Conservation (phyloP, 2,797 vertebrate genomes). For the Lagodon rhomboides region DNA sequence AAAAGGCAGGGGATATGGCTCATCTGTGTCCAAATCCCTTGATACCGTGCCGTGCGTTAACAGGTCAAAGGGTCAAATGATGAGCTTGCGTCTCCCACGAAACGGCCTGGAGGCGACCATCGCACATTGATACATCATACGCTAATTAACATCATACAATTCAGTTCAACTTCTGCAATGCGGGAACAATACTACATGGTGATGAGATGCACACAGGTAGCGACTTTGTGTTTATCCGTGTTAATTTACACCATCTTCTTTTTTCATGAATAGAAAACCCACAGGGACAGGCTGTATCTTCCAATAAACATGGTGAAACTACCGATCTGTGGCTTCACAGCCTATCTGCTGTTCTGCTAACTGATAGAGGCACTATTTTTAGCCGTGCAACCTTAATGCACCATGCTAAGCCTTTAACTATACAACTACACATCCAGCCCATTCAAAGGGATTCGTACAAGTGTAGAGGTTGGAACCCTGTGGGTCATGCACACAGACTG, state of each 20-base stretch:
- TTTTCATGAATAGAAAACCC: constrained; percentile 20
- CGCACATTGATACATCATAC: constrained; percentile 42
- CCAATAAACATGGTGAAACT: constrained; percentile 51
- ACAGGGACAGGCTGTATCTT: constrained; percentile 22
- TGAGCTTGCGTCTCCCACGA: constrained; percentile 49
- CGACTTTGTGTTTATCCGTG: neutral
- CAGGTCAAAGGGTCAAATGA: constrained; percentile 73
- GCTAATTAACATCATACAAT: neutral
- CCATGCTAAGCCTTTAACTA: constrained; percentile 72
- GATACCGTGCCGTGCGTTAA: constrained; percentile 56
- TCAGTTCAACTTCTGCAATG: neutral
- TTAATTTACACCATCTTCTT: neutral
- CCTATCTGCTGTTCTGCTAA: constrained; percentile 66
- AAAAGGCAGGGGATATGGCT: constrained; percentile 72
- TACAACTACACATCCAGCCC: constrained; percentile 69
- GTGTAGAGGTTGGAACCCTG: constrained; percentile 64
- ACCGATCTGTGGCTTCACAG: constrained; percentile 61
- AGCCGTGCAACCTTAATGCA: constrained; percentile 76
- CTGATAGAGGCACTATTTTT: constrained; percentile 80
- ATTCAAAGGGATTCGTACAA: constrained; percentile 79
- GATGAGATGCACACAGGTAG: neutral
- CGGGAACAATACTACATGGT: constrained; percentile 7
- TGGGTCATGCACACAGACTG: constrained; percentile 58
- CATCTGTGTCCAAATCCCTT: constrained; percentile 64
- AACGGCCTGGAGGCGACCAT: constrained; percentile 46